Evolutionary conservation across 2,888 invertebrate genomes (phyloP).

Genomic region (Drosophila stalkeri): DNA sequence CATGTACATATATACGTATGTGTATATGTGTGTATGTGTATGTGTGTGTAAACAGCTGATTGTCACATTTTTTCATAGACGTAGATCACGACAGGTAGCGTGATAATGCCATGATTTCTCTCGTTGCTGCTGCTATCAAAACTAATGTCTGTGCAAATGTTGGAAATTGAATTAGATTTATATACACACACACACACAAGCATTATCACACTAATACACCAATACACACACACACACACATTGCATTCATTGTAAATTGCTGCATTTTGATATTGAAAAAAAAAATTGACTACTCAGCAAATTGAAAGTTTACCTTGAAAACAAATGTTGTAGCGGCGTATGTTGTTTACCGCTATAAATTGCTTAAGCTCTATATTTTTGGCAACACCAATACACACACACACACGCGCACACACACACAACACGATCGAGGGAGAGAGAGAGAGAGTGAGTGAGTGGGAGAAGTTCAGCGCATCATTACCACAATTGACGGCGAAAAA

Average conservation of each 20-base stretch:
- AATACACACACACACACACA: neutral
- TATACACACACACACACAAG: neutral
- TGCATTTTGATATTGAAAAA: conserved; percentile 20
- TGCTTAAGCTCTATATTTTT: conserved; percentile 55
- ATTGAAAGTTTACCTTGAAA: conserved; percentile 69
- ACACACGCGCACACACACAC: conserved; percentile 20
- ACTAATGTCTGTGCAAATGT: conserved; percentile 28
- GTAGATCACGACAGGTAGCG: conserved; percentile 52
- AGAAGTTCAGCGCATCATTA: conserved; percentile 61
- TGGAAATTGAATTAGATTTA: conserved; percentile 48
- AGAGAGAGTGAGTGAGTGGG: conserved; percentile 3
- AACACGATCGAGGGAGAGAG: conserved; percentile 10
- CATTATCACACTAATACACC: neutral
- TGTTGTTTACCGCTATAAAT: conserved; percentile 46
- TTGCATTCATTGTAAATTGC: conserved; percentile 19
- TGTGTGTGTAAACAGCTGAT: conserved; percentile 63
- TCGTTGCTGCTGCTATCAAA: conserved; percentile 35
- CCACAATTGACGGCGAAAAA: conserved; percentile 52
- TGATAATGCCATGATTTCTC: conserved; percentile 59
- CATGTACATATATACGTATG: neutral
- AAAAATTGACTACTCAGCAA: conserved; percentile 19
- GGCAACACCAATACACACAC: conserved; percentile 58
- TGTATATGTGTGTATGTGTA: neutral
- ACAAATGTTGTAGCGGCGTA: conserved; percentile 32
- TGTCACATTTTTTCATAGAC: conserved; percentile 17